These are phyloP conservation scores for Trichomycterus rosablanca DNA, from an alignment of 2,113 vertebrate genomes.

Conservation along the genomic window DNA sequence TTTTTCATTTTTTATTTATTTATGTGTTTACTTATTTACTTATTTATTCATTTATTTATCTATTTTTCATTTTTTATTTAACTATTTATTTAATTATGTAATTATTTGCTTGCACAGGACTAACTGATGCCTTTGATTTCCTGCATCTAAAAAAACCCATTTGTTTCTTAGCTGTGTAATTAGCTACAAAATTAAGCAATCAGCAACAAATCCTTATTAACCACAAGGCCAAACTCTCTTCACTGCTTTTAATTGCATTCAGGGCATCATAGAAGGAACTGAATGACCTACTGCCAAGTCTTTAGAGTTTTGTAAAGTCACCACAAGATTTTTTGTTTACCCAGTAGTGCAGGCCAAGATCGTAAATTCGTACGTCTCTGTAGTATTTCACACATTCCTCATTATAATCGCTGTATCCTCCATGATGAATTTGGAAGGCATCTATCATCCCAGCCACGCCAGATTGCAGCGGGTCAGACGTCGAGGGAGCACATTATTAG, in stretches of 20 bases:
- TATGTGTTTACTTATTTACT: no score
- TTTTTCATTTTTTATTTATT: no score
- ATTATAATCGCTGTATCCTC: constrained; percentile 50
- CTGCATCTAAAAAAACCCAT: constrained; percentile 23
- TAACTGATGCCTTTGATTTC: no score
- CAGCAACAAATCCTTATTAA: constrained; percentile 19
- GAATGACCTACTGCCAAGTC: constrained; percentile 18
- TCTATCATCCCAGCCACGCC: constrained; percentile 52
- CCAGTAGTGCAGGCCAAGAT: constrained; percentile 8
- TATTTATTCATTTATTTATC: no score
- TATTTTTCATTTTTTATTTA: no score
- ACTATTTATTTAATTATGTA: no score
- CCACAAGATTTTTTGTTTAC: constrained; percentile 37
- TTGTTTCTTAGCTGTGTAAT: constrained; percentile 33
- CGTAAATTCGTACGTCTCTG: constrained; percentile 49
- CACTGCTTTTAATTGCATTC: constrained; percentile 6
- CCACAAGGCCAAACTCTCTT: constrained; percentile 3
- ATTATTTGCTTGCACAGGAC: no score
- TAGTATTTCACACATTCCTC: constrained; percentile 54
- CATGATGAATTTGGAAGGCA: constrained; percentile 46
- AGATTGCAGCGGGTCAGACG: constrained; percentile 57
- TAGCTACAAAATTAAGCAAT: constrained; percentile 27
- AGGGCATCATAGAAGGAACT: neutral
- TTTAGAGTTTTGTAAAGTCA: constrained; percentile 43
- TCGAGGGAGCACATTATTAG: constrained; percentile 66